Conservation (phyloP, 2,797 vertebrate genomes). For the Acropternis orthonyx region DNA sequence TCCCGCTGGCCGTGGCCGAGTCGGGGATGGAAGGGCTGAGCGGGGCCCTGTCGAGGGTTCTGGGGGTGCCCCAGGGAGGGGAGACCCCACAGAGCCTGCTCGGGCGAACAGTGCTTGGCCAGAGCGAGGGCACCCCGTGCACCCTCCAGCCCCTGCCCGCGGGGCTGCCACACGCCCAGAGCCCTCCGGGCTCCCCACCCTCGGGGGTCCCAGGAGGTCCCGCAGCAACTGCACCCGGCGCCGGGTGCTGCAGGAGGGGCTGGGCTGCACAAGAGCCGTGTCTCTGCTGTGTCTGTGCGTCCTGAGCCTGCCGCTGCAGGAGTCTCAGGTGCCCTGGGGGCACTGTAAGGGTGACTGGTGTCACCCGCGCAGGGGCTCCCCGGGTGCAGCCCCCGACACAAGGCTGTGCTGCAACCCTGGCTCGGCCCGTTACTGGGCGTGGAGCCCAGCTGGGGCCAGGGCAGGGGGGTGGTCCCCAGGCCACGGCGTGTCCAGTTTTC, state of each 20-base stretch:
- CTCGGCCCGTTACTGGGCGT: neutral
- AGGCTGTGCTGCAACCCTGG: neutral
- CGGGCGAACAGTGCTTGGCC: too few species aligned
- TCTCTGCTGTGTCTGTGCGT: neutral
- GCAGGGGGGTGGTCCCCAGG: neutral
- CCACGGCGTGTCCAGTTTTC: rapidly evolving
- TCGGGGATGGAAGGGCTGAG: neutral
- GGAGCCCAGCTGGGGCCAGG: neutral
- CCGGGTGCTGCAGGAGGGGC: neutral
- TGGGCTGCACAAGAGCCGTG: neutral
- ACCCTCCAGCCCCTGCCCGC: neutral
- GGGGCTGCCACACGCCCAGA: neutral
- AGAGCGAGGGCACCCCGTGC: neutral
- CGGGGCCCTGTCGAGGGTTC: neutral
- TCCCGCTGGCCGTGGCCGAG: neutral
- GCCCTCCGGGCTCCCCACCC: too few species aligned
- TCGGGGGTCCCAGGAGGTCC: too few species aligned
- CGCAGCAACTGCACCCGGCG: rapidly evolving
- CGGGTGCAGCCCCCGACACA: neutral
- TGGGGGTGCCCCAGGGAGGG: neutral
- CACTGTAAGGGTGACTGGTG: neutral
- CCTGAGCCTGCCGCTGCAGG: neutral
- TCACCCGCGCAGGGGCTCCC: neutral
- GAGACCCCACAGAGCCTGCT: neutral
- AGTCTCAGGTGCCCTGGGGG: neutral